These are phyloP conservation scores for Drosophila nigrodunni DNA, from an alignment of 1,140 invertebrate species.

Conservation along the genomic window DNA sequence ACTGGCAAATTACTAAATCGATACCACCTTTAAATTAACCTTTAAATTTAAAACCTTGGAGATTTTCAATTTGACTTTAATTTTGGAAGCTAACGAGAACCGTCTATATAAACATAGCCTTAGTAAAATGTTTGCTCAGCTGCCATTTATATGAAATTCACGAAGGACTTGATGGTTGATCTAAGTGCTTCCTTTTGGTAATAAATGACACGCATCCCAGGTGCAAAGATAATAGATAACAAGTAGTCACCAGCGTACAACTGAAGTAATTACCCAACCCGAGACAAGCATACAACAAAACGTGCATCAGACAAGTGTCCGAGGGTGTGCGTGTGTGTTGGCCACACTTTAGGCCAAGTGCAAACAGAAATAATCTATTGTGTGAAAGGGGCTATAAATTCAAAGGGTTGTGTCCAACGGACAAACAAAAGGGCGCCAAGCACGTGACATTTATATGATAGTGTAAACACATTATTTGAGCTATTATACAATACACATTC, in stretches of 20 bases:
- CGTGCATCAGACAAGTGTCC: background rate
- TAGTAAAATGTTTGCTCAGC: slow-evolving; percentile 29
- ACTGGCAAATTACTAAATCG: no score
- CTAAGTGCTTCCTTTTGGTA: slow-evolving; percentile 18
- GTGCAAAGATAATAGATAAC: slow-evolving; percentile 73
- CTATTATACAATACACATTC: slow-evolving; percentile 75
- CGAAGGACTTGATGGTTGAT: background rate
- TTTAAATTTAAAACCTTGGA: no score
- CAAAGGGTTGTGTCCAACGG: slow-evolving; percentile 57
- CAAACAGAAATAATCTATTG: slow-evolving; percentile 68
- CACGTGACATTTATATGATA: slow-evolving; percentile 83
- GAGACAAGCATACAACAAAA: background rate
- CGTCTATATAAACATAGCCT: background rate
- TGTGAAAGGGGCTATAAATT: slow-evolving; percentile 58
- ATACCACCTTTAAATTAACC: no score
- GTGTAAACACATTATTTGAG: slow-evolving; percentile 83
- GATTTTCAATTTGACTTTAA: no score
- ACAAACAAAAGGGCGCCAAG: slow-evolving; percentile 74
- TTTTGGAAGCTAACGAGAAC: background rate
- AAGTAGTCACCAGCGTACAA: slow-evolving; percentile 56
- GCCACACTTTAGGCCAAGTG: slow-evolving; percentile 35
- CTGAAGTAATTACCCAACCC: slow-evolving; percentile 56
- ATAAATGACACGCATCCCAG: slow-evolving; percentile 51
- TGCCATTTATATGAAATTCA: slow-evolving; percentile 14
- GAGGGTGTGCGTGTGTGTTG: background rate